A percentile compares a stretch with the other conserved stretches of the same genome.
These are phyloP conservation scores for Cheilosia variabilis DNA, from an alignment of 2,888 invertebrate genomes.

Conservation along the genomic window DNA sequence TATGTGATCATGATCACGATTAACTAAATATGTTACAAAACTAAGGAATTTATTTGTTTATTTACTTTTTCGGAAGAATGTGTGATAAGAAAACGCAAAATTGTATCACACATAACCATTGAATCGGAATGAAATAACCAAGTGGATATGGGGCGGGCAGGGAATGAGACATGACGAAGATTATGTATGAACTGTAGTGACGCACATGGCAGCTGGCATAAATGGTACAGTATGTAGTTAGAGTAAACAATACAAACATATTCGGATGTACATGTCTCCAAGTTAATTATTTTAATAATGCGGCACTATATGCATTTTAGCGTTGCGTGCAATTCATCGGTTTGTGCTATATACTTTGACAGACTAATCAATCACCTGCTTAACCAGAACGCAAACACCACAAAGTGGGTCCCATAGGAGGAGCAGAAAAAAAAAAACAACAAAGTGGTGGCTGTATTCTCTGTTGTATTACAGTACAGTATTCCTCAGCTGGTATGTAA, in stretches of 20 bases:
- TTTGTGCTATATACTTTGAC: background rate
- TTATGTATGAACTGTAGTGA: slow-evolving; percentile 17
- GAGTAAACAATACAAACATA: slow-evolving; percentile 17
- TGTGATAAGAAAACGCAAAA: slow-evolving; percentile 34
- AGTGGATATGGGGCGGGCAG: background rate
- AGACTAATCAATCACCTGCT: slow-evolving; percentile 51
- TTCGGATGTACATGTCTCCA: slow-evolving; percentile 1
- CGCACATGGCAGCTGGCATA: background rate
- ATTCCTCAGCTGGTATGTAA: too few species aligned
- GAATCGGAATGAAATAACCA: background rate
- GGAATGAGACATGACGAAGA: slow-evolving; percentile 17
- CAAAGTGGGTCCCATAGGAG: slow-evolving; percentile 23
- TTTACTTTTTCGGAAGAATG: slow-evolving; percentile 2
- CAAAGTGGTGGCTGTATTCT: too few species aligned
- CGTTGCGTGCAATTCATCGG: background rate
- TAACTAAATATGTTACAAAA: slow-evolving; percentile 6
- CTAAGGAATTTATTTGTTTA: slow-evolving; percentile 27
- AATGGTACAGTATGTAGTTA: slow-evolving; percentile 11
- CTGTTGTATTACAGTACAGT: too few species aligned
- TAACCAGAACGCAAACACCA: slow-evolving; percentile 40
- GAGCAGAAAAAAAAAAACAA: background rate
- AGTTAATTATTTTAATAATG: slow-evolving; percentile 31
- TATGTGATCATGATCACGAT: background rate
- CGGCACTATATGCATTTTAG: slow-evolving; percentile 31
- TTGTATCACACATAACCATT: slow-evolving; percentile 8